Conservation (phyloP, 2,888 invertebrate species). For the Ariolimax columbianus region DNA sequence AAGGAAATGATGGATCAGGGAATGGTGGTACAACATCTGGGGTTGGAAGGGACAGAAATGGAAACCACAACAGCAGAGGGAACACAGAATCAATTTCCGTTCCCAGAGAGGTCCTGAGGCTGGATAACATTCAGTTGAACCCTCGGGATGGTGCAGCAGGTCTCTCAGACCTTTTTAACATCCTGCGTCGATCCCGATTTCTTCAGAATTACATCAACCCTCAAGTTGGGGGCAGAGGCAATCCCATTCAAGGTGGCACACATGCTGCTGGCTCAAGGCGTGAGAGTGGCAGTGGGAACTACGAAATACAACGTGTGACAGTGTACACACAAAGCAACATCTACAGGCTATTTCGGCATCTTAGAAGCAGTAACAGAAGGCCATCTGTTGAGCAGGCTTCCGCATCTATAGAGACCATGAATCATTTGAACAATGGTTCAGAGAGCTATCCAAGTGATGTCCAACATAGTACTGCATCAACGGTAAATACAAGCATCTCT, state of each 20-base stretch:
- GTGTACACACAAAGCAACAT: constrained; percentile 56
- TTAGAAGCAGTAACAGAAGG: constrained; percentile 29
- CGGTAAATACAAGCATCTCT: neutral
- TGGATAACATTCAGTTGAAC: constrained; percentile 32
- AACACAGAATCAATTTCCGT: neutral
- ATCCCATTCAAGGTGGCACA: neutral
- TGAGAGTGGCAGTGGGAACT: constrained; percentile 23
- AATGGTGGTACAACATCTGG: neutral
- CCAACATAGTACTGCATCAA: neutral
- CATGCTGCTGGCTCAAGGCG: neutral
- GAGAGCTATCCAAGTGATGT: neutral
- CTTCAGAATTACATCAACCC: constrained; percentile 29
- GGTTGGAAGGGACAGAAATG: neutral
- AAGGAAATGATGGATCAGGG: constrained; percentile 5
- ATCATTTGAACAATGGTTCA: neutral
- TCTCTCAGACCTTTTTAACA: constrained; percentile 38
- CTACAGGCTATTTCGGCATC: constrained; percentile 42
- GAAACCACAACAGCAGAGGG: constrained; percentile 13
- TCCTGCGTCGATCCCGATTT: constrained; percentile 38
- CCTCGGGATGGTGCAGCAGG: constrained; percentile 2
- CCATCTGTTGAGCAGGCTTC: neutral
- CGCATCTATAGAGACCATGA: neutral
- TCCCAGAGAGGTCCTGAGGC: constrained; percentile 16
- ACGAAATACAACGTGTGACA: constrained; percentile 54
- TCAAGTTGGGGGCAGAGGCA: neutral